phyloP scores from a whole-genome alignment of 1,140 invertebrate species.

The Pogonognathellus flavescens region DNA sequence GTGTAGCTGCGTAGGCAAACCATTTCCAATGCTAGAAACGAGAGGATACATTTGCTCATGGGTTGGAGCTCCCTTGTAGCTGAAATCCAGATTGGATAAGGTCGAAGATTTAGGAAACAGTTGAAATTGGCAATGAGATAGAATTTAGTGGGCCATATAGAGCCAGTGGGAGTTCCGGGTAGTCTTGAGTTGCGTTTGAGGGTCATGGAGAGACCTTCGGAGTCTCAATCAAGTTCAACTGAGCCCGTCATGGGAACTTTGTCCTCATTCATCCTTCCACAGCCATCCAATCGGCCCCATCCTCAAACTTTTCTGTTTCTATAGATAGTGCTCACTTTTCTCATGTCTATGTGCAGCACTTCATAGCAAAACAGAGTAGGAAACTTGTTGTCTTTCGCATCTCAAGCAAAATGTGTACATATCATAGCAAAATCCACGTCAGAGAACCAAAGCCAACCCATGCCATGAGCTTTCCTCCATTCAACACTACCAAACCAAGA shows the following conservation, averaged over 20 bases:
- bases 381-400: no score
- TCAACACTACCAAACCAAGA: background rate
- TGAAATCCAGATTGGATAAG: background rate
- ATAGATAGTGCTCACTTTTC: background rate
- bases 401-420: no score
- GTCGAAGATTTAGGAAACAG: slow-evolving; percentile 1
- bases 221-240: slow-evolving; percentile 17
- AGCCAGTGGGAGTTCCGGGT: slow-evolving; percentile 35
- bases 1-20: background rate
- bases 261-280: background rate
- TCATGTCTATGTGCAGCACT: no score
- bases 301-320: background rate
- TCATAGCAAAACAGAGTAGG: no score
- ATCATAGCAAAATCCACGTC: background rate
- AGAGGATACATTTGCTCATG: background rate
- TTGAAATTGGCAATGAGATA: slow-evolving; percentile 22
- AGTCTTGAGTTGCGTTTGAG: slow-evolving; percentile 33
- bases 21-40: background rate
- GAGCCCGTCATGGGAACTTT: slow-evolving; percentile 34
- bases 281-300: slow-evolving; percentile 30
- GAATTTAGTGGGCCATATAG: slow-evolving; percentile 17
- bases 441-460: background rate
- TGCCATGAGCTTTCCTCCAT: background rate
- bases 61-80: no score
- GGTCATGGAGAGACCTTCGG: slow-evolving; percentile 41